Percentiles rank a stretch among this genome's conserved stretches.
Conservation (phyloP, 2,113 vertebrate genomes). For the Morone chrysops region DNA sequence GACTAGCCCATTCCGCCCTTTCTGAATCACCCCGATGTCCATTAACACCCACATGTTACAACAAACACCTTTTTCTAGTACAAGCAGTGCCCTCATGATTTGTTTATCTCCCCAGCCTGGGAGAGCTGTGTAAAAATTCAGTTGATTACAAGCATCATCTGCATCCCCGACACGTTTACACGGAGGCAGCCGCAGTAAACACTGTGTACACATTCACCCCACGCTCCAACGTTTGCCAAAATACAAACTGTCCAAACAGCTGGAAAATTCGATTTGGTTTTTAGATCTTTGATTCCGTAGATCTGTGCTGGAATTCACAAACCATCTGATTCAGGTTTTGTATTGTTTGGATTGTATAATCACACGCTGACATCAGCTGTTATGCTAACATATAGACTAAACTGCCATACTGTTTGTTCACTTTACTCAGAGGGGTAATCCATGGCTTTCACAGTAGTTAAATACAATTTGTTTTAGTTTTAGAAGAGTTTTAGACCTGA, state of each 20-base stretch:
- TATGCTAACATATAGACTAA: background rate
- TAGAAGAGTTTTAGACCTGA: background rate
- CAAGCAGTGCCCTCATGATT: background rate
- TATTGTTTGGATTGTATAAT: constrained; percentile 7
- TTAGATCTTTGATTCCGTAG: background rate
- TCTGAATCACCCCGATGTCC: background rate
- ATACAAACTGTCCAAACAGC: constrained; percentile 30
- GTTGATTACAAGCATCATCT: background rate
- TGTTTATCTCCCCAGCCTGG: background rate
- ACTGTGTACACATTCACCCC: background rate
- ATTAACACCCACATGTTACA: background rate
- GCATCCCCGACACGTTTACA: constrained; percentile 5
- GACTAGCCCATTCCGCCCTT: too few relatives aligned
- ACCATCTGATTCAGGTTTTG: background rate
- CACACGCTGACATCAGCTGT: background rate
- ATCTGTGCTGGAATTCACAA: constrained; percentile 15
- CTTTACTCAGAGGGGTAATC: background rate
- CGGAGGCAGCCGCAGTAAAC: constrained; percentile 6
- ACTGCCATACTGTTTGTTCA: background rate
- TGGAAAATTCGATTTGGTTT: background rate
- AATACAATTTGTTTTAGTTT: background rate
- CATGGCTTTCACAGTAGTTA: background rate
- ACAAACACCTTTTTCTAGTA: background rate
- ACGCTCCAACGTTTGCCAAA: background rate
- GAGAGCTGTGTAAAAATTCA: background rate